A percentile compares a stretch with the other conserved stretches of the same genome.
phyloP scores from a whole-genome alignment of 1,140 invertebrate genomes.

The Drosophila guanche region DNA sequence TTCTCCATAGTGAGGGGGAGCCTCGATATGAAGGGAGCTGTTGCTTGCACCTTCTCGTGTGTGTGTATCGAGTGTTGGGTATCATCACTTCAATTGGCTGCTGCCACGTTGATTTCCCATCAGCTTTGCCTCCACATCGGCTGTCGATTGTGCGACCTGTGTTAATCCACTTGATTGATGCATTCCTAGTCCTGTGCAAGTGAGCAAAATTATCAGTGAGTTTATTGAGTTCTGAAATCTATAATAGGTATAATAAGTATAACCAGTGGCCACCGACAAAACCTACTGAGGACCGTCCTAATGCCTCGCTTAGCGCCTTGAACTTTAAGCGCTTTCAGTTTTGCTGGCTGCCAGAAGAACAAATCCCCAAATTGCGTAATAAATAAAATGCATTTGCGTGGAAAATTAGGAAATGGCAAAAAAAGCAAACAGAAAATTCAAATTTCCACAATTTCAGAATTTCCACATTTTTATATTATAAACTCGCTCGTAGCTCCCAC shows the following conservation, averaged over 20 bases:
- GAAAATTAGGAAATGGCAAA: slow-evolving; percentile 68
- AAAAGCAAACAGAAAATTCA: slow-evolving; percentile 43
- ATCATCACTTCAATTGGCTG: slow-evolving; percentile 58
- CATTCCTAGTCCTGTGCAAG: slow-evolving; percentile 11
- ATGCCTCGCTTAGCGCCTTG: slow-evolving; percentile 41
- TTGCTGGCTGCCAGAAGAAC: slow-evolving; percentile 36
- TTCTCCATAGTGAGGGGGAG: too few relatives aligned
- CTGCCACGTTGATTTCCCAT: slow-evolving; percentile 57
- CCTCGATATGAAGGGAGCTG: not conserved
- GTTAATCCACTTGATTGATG: slow-evolving; percentile 30
- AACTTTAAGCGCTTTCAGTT: slow-evolving; percentile 40
- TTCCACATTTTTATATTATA: slow-evolving; percentile 31
- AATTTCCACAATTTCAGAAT: slow-evolving; percentile 53
- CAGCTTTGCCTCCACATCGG: slow-evolving; percentile 39
- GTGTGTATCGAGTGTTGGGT: slow-evolving; percentile 17
- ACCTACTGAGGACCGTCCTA: slow-evolving; percentile 32
- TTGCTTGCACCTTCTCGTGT: slow-evolving; percentile 19
- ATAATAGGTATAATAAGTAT: not conserved
- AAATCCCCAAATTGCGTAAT: slow-evolving; percentile 68
- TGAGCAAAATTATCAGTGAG: slow-evolving; percentile 32
- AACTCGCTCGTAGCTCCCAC: slow-evolving; percentile 6
- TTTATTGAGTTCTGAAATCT: slow-evolving; percentile 18
- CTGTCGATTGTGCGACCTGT: not conserved
- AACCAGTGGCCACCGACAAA: not conserved
- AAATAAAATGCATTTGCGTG: slow-evolving; percentile 75